Evolutionary conservation across 2,113 vertebrate species (phyloP).

Genomic region (Mionectes macconnelli): DNA sequence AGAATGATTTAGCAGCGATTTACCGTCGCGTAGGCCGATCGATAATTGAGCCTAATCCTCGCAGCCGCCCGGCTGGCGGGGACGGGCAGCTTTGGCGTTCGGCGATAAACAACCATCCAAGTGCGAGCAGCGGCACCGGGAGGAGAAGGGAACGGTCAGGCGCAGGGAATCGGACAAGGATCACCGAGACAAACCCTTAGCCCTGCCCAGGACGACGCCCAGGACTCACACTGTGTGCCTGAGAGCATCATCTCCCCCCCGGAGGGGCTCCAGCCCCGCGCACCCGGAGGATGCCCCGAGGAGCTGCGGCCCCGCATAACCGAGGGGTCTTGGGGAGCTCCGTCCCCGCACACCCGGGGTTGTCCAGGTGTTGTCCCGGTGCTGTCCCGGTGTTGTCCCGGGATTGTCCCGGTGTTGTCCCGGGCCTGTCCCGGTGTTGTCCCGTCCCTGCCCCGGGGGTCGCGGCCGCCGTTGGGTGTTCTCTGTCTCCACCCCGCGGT

Average conservation of each 20-base stretch:
- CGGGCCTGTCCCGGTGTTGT: neutral
- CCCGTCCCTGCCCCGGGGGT: neutral
- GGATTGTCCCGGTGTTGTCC: neutral
- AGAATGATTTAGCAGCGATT: neutral
- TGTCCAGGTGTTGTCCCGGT: too few species aligned
- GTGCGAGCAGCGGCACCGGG: neutral
- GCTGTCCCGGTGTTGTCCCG: neutral
- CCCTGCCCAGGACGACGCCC: neutral
- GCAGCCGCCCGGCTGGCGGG: fast-evolving
- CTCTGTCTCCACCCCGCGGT: slow-evolving; percentile 68
- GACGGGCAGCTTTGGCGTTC: fast-evolving
- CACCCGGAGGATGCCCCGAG: neutral
- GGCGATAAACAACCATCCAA: neutral
- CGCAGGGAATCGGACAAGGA: neutral
- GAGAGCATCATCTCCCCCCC: neutral
- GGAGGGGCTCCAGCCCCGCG: neutral
- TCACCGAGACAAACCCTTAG: neutral
- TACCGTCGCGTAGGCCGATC: neutral
- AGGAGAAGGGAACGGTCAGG: neutral
- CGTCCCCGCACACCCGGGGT: too few species aligned
- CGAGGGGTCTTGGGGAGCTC: too few species aligned
- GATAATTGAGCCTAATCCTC: neutral
- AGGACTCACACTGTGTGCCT: neutral
- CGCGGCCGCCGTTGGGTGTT: neutral
- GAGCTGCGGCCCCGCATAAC: too few species aligned